Evolutionary conservation across 2,797 vertebrate species (phyloP).

Genomic region (Neosalanx taihuensis): DNA sequence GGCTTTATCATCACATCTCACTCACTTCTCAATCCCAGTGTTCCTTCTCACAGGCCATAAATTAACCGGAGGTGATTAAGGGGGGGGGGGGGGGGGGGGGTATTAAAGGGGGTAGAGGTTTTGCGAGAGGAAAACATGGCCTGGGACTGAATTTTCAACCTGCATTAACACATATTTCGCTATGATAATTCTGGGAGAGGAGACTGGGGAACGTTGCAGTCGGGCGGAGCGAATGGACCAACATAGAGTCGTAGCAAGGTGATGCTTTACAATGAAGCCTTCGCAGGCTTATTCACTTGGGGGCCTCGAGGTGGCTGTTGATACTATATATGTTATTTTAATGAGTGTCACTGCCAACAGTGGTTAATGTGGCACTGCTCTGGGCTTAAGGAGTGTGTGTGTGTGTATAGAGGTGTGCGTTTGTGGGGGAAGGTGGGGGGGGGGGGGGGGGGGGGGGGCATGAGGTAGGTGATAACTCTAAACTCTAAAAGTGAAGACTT

Average conservation of each 20-base stretch:
- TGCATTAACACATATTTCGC: constrained; percentile 49
- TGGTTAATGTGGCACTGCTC: constrained; percentile 65
- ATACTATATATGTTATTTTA: constrained; percentile 74
- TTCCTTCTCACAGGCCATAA: constrained; percentile 76
- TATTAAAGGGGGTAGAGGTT: constrained; percentile 39
- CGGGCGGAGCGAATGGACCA: not conserved
- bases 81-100: constrained; percentile 45
- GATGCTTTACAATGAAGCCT: constrained; percentile 47
- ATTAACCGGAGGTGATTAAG: constrained; percentile 61
- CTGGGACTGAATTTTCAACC: constrained; percentile 61
- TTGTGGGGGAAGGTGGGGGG: not conserved
- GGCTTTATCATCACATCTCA: constrained; percentile 75
- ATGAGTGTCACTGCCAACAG: constrained; percentile 64
- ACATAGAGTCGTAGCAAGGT: constrained; percentile 32
- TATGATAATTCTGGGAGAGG: constrained; percentile 32
- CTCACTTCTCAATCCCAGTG: constrained; percentile 77
- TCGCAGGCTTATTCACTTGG: constrained; percentile 56
- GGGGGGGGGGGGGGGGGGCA: too few species aligned
- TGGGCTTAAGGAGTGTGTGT: constrained; percentile 40
- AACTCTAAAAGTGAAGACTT: constrained; percentile 60
- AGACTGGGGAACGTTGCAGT: not conserved
- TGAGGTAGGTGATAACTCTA: constrained; percentile 49
- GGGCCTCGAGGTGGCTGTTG: constrained; percentile 60
- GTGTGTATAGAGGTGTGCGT: not conserved
- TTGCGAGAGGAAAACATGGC: constrained; percentile 63